Conservation (phyloP, 2,888 invertebrate species). For the Sarcophaga rosellei region DNA sequence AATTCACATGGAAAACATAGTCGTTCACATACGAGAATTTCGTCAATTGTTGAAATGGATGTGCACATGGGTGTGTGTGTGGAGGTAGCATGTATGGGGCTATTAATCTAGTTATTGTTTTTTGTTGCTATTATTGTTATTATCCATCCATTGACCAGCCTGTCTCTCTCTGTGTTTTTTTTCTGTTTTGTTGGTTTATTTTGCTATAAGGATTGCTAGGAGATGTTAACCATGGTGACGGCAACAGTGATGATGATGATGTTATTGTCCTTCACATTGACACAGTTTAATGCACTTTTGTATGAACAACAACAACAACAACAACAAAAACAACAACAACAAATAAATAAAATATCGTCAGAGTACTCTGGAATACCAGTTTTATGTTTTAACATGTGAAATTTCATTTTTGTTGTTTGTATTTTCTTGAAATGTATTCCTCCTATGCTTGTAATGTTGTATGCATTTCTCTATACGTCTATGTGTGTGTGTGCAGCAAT, state of each 20-base stretch:
- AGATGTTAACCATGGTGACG: not conserved
- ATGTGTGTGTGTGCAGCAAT: not conserved
- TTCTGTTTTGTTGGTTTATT: constrained; percentile 4
- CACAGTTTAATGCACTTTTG: constrained; percentile 66
- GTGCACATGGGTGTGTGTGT: not conserved
- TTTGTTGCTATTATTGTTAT: constrained; percentile 20
- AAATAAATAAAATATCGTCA: not conserved
- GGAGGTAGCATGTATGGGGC: constrained; percentile 4
- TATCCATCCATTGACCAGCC: constrained; percentile 37
- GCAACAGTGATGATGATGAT: constrained; percentile 33
- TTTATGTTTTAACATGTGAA: constrained; percentile 28
- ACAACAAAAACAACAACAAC: not conserved
- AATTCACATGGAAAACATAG: constrained; percentile 9
- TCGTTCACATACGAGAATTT: not conserved
- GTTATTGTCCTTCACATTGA: constrained; percentile 67
- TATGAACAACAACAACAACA: constrained; percentile 24
- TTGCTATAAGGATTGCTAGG: constrained; percentile 29
- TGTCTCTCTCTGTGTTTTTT: not conserved
- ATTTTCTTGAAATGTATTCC: not conserved
- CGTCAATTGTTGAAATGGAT: not conserved
- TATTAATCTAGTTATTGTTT: constrained; percentile 35
- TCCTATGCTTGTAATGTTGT: not conserved
- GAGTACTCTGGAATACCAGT: constrained; percentile 30
- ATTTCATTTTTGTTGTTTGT: constrained; percentile 6
- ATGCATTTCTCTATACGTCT: not conserved